phyloP scores from a whole-genome alignment of 1,140 invertebrate species.

The Tetragonula clypearis region DNA sequence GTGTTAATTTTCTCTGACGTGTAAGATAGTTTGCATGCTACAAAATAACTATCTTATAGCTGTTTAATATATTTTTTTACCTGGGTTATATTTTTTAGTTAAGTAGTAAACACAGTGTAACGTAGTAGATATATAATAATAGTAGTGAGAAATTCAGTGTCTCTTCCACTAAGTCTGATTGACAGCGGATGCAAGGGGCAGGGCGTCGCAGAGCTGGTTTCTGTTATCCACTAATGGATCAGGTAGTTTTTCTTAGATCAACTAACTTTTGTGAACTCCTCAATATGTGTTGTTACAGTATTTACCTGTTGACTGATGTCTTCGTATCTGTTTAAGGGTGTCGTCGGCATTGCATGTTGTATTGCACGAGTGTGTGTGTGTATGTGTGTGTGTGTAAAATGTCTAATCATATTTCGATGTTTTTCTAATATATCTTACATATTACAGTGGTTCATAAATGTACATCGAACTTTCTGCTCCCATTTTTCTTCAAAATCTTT shows the following conservation, averaged over 20 bases:
- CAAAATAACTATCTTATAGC: slow-evolving; percentile 19
- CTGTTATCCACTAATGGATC: slow-evolving; percentile 69
- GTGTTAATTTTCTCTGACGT: neutral
- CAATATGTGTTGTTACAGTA: slow-evolving; percentile 60
- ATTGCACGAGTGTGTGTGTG: slow-evolving; percentile 27
- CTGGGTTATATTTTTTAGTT: slow-evolving; percentile 35
- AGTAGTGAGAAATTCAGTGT: slow-evolving; percentile 13
- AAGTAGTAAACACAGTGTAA: neutral
- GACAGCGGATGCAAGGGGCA: slow-evolving; percentile 65
- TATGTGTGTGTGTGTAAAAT: slow-evolving; percentile 34
- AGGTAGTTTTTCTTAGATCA: slow-evolving; percentile 70
- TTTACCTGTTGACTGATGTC: slow-evolving; percentile 42
- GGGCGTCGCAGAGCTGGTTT: slow-evolving; percentile 73
- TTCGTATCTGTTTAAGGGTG: slow-evolving; percentile 44
- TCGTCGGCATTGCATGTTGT: slow-evolving; percentile 53
- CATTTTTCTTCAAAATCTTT: neutral
- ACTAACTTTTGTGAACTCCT: slow-evolving; percentile 50
- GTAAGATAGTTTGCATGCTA: slow-evolving; percentile 30
- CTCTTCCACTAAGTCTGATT: slow-evolving; percentile 67
- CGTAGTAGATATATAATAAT: slow-evolving; percentile 21
- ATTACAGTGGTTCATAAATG: neutral
- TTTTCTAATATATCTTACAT: slow-evolving; percentile 8
- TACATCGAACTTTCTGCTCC: neutral
- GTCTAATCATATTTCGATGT: slow-evolving; percentile 41
- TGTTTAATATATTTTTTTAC: slow-evolving; percentile 35